Conservation (phyloP, 1,140 invertebrate species). For the Lerema accius region DNA sequence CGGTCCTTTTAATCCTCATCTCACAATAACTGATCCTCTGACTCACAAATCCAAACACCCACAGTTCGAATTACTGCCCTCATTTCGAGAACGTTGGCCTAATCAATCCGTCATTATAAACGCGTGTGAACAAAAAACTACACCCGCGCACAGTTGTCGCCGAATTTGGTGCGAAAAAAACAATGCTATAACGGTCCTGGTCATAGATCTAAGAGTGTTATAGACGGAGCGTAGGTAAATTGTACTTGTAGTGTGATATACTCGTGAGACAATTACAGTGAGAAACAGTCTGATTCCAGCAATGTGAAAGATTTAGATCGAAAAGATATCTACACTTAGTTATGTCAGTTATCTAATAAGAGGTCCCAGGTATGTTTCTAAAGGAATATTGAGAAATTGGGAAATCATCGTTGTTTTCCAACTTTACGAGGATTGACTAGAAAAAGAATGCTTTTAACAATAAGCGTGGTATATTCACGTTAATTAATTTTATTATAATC, state of each 20-base stretch:
- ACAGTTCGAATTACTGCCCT: slow-evolving; percentile 60
- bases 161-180: slow-evolving; percentile 64
- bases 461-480: too few relatives aligned
- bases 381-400: too few relatives aligned
- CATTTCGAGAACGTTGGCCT: slow-evolving; percentile 58
- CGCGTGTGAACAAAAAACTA: slow-evolving; percentile 60
- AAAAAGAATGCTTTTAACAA: too few relatives aligned
- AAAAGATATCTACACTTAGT: too few relatives aligned
- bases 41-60: slow-evolving; percentile 68
- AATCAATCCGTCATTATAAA: slow-evolving; percentile 76
- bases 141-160: slow-evolving; percentile 53
- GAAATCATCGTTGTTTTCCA: too few relatives aligned
- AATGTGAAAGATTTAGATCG: too few relatives aligned
- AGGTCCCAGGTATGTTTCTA: too few relatives aligned
- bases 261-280: background rate
- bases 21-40: slow-evolving; percentile 44
- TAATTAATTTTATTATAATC: too few relatives aligned
- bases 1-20: slow-evolving; percentile 54
- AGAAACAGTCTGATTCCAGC: too few relatives aligned
- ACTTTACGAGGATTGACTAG: too few relatives aligned
- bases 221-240: background rate
- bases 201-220: background rate
- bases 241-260: background rate
- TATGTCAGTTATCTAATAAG: too few relatives aligned
- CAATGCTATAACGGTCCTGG: slow-evolving; percentile 64